A percentile compares a stretch with the other conserved stretches of the same genome.
Evolutionary conservation across 2,888 invertebrate genomes (phyloP).

Genomic region (Sarcophaga carnaria): DNA sequence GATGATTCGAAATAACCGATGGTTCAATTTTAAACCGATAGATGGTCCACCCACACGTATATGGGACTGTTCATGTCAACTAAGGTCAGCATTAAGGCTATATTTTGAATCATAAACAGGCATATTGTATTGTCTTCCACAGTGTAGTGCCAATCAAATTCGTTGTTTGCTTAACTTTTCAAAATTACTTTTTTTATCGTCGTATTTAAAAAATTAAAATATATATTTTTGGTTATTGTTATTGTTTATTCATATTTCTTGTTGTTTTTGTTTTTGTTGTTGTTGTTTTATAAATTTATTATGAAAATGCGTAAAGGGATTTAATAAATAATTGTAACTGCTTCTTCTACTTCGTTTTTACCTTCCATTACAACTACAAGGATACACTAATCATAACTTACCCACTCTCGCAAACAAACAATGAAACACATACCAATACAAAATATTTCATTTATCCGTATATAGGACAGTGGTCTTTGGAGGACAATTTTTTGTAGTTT

Average conservation of each 20-base stretch:
- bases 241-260: constrained; percentile 5
- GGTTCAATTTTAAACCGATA: too few species aligned
- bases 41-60: too few species aligned
- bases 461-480: not conserved
- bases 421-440: constrained; percentile 10
- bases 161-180: constrained; percentile 37
- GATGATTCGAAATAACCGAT: too few species aligned
- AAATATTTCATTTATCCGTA: constrained; percentile 1
- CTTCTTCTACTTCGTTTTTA: constrained; percentile 72
- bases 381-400: constrained; percentile 47
- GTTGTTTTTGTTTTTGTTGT: constrained; percentile 33
- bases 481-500: not conserved
- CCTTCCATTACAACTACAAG: constrained; percentile 19
- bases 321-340: constrained; percentile 80
- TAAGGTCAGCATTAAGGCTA: too few species aligned
- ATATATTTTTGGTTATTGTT: constrained; percentile 17
- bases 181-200: not conserved
- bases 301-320: constrained; percentile 80
- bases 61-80: too few species aligned
- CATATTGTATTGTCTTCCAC: too few species aligned
- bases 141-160: constrained; percentile 38
- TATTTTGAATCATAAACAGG: too few species aligned
- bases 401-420: not conserved
- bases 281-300: constrained; percentile 75
- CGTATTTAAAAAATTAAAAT: constrained; percentile 42